Evolutionary conservation across 2,888 invertebrate genomes (phyloP).

Genomic region (Carterocephalus palaemon): DNA sequence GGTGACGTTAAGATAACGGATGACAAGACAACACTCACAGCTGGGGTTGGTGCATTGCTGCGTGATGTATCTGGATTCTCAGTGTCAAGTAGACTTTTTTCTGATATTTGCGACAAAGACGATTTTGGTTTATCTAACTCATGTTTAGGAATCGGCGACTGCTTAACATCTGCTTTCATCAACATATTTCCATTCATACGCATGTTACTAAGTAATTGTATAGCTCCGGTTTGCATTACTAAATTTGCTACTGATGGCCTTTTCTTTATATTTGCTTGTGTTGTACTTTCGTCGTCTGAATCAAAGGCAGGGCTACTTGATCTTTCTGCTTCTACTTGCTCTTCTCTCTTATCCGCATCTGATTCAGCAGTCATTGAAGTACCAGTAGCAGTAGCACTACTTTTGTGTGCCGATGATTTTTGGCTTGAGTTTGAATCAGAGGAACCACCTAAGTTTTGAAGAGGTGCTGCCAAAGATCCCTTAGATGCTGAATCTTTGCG

Average conservation of each 20-base stretch:
- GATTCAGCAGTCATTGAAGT: constrained; percentile 77
- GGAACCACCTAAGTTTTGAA: constrained; percentile 65
- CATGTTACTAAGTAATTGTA: constrained; percentile 75
- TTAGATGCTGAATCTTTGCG: constrained; percentile 64
- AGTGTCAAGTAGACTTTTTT: constrained; percentile 81
- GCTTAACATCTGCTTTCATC: constrained; percentile 62
- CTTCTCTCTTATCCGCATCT: constrained; percentile 69
- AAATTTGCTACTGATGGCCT: constrained; percentile 83
- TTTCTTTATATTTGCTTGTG: constrained; percentile 78
- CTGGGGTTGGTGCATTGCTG: constrained; percentile 49
- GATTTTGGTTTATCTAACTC: constrained; percentile 62
- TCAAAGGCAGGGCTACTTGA: constrained; percentile 97
- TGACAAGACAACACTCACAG: constrained; percentile 53
- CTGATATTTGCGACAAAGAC: constrained; percentile 81
- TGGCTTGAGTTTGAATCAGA: constrained; percentile 81
- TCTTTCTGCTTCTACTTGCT: constrained; percentile 82
- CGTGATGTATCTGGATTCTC: constrained; percentile 72
- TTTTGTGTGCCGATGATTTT: constrained; percentile 79
- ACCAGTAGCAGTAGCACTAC: constrained; percentile 77
- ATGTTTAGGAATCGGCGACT: constrained; percentile 54
- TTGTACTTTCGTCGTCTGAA: constrained; percentile 93
- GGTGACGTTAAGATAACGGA: constrained; percentile 61
- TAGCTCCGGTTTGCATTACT: constrained; percentile 82
- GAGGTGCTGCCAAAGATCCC: constrained; percentile 62
- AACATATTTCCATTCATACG: constrained; percentile 77